phyloP scores from a whole-genome alignment of 1,140 invertebrate genomes.

The Trichonephila clavipes region DNA sequence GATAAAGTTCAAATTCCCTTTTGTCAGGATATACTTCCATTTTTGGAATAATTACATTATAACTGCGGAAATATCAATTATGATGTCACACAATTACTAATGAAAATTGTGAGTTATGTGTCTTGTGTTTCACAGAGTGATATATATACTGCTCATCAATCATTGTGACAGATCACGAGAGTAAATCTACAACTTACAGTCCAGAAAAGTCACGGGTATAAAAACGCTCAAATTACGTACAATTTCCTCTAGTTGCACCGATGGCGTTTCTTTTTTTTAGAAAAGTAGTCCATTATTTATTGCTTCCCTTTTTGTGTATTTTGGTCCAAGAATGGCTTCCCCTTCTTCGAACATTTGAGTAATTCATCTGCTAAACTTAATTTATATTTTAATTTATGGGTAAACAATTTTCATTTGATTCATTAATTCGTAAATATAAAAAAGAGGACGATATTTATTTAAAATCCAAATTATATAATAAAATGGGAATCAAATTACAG shows the following conservation, averaged over 20 bases:
- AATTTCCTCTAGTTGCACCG: neutral
- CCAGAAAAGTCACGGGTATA: constrained; percentile 8
- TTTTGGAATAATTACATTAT: neutral
- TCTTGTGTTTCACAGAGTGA: neutral
- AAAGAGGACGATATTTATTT: too few species aligned
- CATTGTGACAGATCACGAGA: neutral
- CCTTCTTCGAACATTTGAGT: too few species aligned
- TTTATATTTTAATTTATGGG: too few species aligned
- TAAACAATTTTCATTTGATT: too few species aligned
- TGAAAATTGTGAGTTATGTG: neutral
- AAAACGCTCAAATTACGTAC: neutral
- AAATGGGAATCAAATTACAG: too few species aligned
- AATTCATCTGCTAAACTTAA: too few species aligned
- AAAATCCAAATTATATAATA: too few species aligned
- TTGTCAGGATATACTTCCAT: neutral
- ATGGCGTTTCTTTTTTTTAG: neutral
- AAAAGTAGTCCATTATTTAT: neutral
- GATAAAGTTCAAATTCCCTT: neutral
- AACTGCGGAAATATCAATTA: constrained; percentile 20
- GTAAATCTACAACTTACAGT: neutral
- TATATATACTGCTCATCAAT: neutral
- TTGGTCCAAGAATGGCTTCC: too few species aligned
- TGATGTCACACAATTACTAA: neutral
- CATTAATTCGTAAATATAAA: too few species aligned
- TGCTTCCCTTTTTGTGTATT: neutral